Conservation (phyloP, 1,140 invertebrate species). For the Sminthurinus signatus region DNA sequence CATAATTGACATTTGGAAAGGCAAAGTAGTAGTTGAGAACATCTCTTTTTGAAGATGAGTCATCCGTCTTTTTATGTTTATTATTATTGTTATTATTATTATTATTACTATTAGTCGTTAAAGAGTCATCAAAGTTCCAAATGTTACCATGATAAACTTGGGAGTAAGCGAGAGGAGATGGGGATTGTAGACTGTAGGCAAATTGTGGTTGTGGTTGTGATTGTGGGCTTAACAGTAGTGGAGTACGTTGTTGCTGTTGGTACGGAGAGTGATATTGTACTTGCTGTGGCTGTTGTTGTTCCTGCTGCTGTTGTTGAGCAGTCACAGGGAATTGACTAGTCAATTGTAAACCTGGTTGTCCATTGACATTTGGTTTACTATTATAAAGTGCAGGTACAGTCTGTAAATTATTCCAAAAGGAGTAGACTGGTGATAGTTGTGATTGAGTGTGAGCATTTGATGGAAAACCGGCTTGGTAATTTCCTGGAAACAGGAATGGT, state of each 20-base stretch:
- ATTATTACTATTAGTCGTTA: not conserved
- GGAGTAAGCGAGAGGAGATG: slow-evolving; percentile 2
- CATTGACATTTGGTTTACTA: not conserved
- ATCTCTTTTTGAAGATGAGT: not conserved
- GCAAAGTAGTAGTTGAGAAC: slow-evolving; percentile 7
- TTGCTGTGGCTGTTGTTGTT: not conserved
- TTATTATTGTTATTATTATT: too few species aligned
- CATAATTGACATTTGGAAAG: slow-evolving; percentile 1
- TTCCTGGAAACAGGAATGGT: slow-evolving; percentile 9
- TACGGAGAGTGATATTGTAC: not conserved
- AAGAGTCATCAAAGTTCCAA: not conserved
- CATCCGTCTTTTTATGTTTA: too few species aligned
- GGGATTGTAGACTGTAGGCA: not conserved
- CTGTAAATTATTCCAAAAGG: slow-evolving; percentile 5
- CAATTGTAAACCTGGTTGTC: not conserved
- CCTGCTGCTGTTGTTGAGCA: not conserved
- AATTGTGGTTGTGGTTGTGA: not conserved
- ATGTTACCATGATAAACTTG: slow-evolving; percentile 4
- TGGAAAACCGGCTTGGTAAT: not conserved
- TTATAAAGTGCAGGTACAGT: slow-evolving; percentile 7
- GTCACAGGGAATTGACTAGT: not conserved
- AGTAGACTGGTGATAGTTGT: not conserved
- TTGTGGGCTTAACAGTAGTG: not conserved
- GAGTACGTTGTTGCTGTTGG: not conserved
- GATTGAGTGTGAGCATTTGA: not conserved